Evolutionary conservation across 2,797 vertebrate species (phyloP), one percentile per base, ranked within the genome.

Genomic region (Denticeps clupeoides): DNA sequence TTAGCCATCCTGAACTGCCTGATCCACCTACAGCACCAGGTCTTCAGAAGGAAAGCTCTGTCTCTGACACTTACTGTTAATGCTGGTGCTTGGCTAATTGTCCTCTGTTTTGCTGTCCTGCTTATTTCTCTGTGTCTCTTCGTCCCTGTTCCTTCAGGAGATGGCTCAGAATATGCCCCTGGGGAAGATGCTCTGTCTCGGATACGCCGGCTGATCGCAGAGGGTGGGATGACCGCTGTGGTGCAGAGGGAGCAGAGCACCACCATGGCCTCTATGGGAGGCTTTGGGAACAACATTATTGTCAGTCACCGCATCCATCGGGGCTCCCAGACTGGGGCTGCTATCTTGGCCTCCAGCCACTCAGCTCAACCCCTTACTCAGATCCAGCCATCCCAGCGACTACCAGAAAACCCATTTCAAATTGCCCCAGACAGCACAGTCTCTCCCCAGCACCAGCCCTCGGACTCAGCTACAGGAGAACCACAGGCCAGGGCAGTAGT

Each of bases 181-280:
- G 67, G 91, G 0, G 94, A 95, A 46, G 91, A 97, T 9, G 91
- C 93, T 7, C 79, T 98, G 62, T 90, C 89, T 0, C 82, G 93
- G 8, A 94, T 98, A 75, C 91, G 93, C n/a, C 82, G 95, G 42
- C 81, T 99, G 60, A 97, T 98, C 60, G 91, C 95, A 0, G 93
- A 97, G 59, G 93, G 95, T 1, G 92, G 95, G 3, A 99, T 99
- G 95, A 97, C 93, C 0, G 95, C 95, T 0, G 95, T 99, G 73
- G 95, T 97, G 4, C 93, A 97, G 76, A 79, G 95, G 38, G 95
- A 97, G 69, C 95, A 93, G 83, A 97, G 93, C 78, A 99, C 94
- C 68, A 99, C 95, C 56, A 96, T 92, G 90, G 95, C 95, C 0
- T 97, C 93, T 45, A 99, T 99, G 95, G 95, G 95, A 0, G 92